Evolutionary conservation across 2,113 vertebrate genomes (phyloP), one percentile per base, ranked within the genome.

Genomic region (Ellobius talpinus): DNA sequence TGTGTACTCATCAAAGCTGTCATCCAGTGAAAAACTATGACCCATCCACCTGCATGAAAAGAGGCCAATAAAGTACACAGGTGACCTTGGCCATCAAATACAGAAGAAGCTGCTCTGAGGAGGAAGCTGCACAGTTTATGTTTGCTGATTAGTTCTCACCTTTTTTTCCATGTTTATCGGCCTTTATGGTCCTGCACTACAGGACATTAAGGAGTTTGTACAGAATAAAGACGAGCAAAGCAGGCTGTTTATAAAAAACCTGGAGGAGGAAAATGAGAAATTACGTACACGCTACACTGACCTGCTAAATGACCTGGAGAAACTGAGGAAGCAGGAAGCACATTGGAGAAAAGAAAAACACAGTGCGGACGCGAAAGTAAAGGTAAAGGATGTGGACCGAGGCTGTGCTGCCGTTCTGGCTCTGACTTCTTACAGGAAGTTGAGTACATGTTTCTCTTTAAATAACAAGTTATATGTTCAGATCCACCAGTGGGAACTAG

Each of bases 1-100:
- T 99, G 98, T 98, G 98, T 99, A 99, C 99, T 99, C 99, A 99
- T 99, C 99, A 99, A 99, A 99, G 98, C 99, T 99, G 99, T 99
- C 99, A 99, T 99, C 99, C 99, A 99, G 99, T 98, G 98, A 96
- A 99, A 99, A 99, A 99, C 99, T 98, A 99, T 98, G 99, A 99
- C 99, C 98, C 98, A 98, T 99, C 98, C 98, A 99, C 99, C 99
- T 99, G 99, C 99, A 98, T 98, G 99, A 98, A 99, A 97, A 98
- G 98, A 98, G 98, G 97, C 98, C 98, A 98, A 98, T 98, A 99
- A 99, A 99, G 98, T 98, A 98, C 98, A 98, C 98, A 99, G 99
- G 99, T 99, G 99, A 99, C 99, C 99, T 99, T 99, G 99, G 98
- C 99, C 98, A 99, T 99, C 99, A 99, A 98, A 97, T 98, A 98